A percentile compares a stretch with the other conserved stretches of the same genome.
Evolutionary conservation across 2,888 invertebrate species (phyloP).

Genomic region (Rotaria macrura): DNA sequence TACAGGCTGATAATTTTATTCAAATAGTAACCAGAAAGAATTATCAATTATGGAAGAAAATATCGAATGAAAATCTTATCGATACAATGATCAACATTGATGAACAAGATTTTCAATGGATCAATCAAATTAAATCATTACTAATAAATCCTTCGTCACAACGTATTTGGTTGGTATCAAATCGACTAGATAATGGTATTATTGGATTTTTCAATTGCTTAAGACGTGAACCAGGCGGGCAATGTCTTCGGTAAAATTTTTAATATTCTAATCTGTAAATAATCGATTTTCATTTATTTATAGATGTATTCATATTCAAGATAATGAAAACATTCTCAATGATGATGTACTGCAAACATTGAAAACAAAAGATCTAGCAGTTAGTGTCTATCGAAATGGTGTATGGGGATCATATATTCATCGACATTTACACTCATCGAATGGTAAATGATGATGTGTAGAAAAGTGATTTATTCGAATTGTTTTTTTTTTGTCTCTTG

Average conservation of each 20-base stretch:
- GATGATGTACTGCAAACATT: constrained; percentile 38
- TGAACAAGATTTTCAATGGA: constrained; percentile 13
- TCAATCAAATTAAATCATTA: constrained; percentile 24
- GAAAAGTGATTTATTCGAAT: not conserved
- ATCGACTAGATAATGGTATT: constrained; percentile 61
- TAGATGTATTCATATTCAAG: constrained; percentile 60
- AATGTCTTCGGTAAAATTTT: not conserved
- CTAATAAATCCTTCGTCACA: constrained; percentile 35
- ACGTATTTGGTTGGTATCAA: constrained; percentile 57
- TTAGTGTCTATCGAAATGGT: constrained; percentile 70
- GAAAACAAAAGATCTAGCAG: constrained; percentile 63
- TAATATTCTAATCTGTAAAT: not conserved
- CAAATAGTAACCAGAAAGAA: constrained; percentile 33
- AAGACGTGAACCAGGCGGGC: constrained; percentile 60
- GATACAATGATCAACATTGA: not conserved
- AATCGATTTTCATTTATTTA: not conserved
- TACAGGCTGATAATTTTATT: constrained; percentile 23
- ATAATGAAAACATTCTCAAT: constrained; percentile 41
- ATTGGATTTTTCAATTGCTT: constrained; percentile 82
- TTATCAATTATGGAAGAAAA: constrained; percentile 34
- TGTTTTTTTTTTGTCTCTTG: not conserved
- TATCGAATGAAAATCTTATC: constrained; percentile 37
- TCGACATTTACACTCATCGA: constrained; percentile 57
- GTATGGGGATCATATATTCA: constrained; percentile 71
- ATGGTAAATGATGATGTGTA: constrained; percentile 43